Evolutionary conservation across 2,888 invertebrate species (phyloP), one percentile per base, ranked within the genome.

Genomic region (Pachliopta kotzebuea): DNA sequence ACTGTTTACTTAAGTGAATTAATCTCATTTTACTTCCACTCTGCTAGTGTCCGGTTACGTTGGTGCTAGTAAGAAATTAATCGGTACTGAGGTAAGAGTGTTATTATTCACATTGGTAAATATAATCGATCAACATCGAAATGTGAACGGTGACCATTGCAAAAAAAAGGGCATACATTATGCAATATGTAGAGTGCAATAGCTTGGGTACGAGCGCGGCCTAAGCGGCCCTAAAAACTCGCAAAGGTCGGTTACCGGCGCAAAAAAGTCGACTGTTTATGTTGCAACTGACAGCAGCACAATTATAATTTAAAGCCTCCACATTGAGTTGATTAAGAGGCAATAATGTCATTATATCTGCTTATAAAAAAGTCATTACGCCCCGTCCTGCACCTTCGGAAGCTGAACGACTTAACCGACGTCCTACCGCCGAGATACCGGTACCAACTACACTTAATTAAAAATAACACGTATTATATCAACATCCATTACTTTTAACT

Each of bases 261-360:
- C 70, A 72, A 73, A 73, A 73, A 72, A 52, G 61, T 55, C 26
- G 18, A 61, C 61, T 65, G 65, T 62, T 65, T 65, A 66, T 69
- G 71, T 70, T 58, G 69, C 70, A 74, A 72, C 69, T 71, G 73
- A 72, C 72, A 68, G 69, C 49, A 58, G 52, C 65, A 69, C 70
- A 70, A 71, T 71, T 72, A 72, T 70, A 72, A 69, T 71, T 70
- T 72, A 71, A 69, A 74, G 83, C 76, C 85, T 86, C 76, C 88
- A 86, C 87, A 82, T 81, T 69, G 73, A 69, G 85, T 77, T 84
- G 82, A 88, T 86, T 87, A 86, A 81, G 86, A 85, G 80, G 82
- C 80, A 79, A 84, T 88, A 88, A 87, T 83, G 80, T 76, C 83
- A 85, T 86, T 84, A 86, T 78, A 66, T 62, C 58, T 62, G 54